These are phyloP conservation scores for Ditula angustiorana DNA, from an alignment of 2,888 invertebrate species.

Conservation along the genomic window DNA sequence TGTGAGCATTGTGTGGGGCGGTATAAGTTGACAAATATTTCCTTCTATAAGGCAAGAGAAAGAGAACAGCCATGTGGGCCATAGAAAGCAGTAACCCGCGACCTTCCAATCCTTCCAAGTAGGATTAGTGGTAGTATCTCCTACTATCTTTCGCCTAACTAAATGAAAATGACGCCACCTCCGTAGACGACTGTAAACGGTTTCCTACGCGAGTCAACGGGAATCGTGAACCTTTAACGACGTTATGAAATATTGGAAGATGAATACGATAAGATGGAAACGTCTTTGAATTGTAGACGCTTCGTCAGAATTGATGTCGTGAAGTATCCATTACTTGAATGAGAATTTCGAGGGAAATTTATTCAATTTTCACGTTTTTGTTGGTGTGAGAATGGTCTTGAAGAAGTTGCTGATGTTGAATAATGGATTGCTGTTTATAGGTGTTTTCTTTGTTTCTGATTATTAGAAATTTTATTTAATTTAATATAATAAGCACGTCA, in stretches of 20 bases:
- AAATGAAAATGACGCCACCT: conserved; percentile 21
- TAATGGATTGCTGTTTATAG: neutral
- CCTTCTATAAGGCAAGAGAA: no score
- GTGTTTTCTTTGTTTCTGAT: neutral
- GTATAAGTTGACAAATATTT: no score
- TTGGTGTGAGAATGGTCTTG: neutral
- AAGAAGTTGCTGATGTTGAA: neutral
- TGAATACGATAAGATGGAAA: conserved; percentile 2
- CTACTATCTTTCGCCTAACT: neutral
- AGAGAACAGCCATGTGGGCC: no score
- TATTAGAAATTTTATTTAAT: no score
- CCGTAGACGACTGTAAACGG: conserved; percentile 7
- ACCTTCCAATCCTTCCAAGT: no score
- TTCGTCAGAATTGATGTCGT: conserved; percentile 5
- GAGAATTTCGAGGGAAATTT: neutral
- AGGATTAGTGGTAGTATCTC: conserved; percentile 19
- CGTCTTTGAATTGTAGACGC: conserved; percentile 3
- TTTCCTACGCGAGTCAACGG: neutral
- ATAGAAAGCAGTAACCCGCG: no score
- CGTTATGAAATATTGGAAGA: conserved; percentile 16
- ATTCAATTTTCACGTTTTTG: neutral
- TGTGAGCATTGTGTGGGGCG: no score
- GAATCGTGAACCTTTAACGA: neutral
- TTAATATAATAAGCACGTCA: no score
- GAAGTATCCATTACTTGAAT: conserved; percentile 13